Base-by-base conservation (phyloP, 2,113 vertebrate genomes). In the Tragelaphus buxtoni region DNA sequence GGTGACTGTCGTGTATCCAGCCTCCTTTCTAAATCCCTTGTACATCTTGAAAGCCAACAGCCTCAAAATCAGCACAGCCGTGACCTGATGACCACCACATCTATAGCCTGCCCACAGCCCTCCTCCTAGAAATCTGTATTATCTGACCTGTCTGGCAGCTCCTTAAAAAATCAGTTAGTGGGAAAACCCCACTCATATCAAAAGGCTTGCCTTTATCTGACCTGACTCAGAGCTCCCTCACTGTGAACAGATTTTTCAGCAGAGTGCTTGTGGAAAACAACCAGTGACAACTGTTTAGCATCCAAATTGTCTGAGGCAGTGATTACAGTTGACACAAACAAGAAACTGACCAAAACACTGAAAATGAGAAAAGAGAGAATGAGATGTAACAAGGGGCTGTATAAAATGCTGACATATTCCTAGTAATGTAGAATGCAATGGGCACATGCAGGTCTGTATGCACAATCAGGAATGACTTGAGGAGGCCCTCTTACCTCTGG, bases 1-100 rank as follows among this genome's bases (percentile, higher is more conserved):
- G n/a, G n/a, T 72, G n/a, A 30, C 39, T 3, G 61, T 47, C 7
- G 0, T 39, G 11, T 4, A 24, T 12, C 9, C 2, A 14, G 53
- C 16, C 5, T 26, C n/a, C 61, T 49, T 51, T 55, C 45, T 65
- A 51, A n/a, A 30, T 5, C 10, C 53, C 39, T 9, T 32, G 35
- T 4, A 42, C 8, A 60, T 5, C 8, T 35, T 65, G 30, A 80
- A 85, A 69, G 56, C 22, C 39, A 65, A 45, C 24, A 16, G 22
- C 4, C 28, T 45, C 6, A 53, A 51, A 88, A n/a, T 35, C 42
- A 55, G 22, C 14, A 55, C 26, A 28, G 74, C 47, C 11, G 1
- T 45, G n/a, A n/a, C 45, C 76, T 53, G 28, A 45, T 74, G 39
- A 20, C 32, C 32, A 26, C 55, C 17, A 9, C 30, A 13, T 20